Conservation (phyloP, 2,113 vertebrate species). For the Sprattus sprattus region DNA sequence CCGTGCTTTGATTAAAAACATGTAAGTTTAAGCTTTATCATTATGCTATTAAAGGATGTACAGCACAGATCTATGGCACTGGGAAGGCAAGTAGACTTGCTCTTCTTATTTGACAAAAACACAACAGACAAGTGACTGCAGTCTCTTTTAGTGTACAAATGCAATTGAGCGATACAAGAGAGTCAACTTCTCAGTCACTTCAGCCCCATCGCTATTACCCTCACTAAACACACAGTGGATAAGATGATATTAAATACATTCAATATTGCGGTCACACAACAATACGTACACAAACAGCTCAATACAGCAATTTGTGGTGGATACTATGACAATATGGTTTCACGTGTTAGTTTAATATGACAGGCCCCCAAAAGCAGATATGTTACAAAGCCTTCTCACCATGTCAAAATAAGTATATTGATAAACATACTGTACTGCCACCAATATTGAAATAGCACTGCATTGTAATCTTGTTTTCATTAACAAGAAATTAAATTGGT, state of each 20-base stretch:
- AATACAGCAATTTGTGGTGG: constrained; percentile 69
- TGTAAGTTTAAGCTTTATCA: constrained; percentile 78
- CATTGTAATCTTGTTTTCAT: constrained; percentile 76
- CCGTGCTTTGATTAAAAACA: constrained; percentile 49
- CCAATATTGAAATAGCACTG: constrained; percentile 85
- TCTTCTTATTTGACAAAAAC: constrained; percentile 91
- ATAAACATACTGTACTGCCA: constrained; percentile 60
- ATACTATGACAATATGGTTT: constrained; percentile 71
- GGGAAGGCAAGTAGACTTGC: constrained; percentile 82
- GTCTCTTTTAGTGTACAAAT: constrained; percentile 11
- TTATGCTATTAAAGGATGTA: constrained; percentile 87
- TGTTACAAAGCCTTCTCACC: constrained; percentile 79
- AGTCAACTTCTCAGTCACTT: constrained; percentile 69
- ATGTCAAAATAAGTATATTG: constrained; percentile 80
- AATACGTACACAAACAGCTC: constrained; percentile 78
- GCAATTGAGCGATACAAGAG: constrained; percentile 37
- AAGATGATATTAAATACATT: constrained; percentile 85
- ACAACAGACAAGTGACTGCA: constrained; percentile 93
- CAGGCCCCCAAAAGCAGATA: constrained; percentile 47
- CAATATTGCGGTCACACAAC: constrained; percentile 90
- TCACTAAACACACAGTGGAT: constrained; percentile 72
- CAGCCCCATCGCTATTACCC: not conserved
- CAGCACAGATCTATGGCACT: constrained; percentile 89
- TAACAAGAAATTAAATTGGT: constrained; percentile 88
- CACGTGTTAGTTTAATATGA: constrained; percentile 63